phyloP scores from a whole-genome alignment of 2,113 vertebrate genomes.

The Phrynosoma platyrhinos region DNA sequence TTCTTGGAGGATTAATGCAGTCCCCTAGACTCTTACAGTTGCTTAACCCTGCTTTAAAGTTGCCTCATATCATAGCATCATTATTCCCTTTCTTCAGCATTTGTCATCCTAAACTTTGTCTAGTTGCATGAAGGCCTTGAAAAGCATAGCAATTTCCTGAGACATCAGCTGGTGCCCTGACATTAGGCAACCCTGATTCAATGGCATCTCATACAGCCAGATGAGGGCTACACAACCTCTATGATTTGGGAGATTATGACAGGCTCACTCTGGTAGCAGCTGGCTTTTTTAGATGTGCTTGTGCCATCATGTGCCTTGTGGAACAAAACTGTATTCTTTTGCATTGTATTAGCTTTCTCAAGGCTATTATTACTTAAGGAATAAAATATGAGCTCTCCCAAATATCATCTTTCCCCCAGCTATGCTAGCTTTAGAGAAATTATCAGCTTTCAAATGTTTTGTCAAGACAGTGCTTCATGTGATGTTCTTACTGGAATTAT shows the following conservation, averaged over 20 bases:
- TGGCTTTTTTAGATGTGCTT: not conserved
- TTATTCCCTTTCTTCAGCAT: too few relatives aligned
- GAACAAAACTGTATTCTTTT: conserved; percentile 7
- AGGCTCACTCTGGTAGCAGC: not conserved
- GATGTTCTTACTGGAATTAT: conserved; percentile 34
- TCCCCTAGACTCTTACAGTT: too few relatives aligned
- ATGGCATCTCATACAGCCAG: too few relatives aligned
- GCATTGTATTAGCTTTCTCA: not conserved
- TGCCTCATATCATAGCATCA: too few relatives aligned
- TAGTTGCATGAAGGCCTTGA: too few relatives aligned
- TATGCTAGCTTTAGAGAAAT: conserved; percentile 18
- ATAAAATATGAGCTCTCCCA: not conserved
- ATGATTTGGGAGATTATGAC: not conserved
- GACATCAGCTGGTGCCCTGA: too few relatives aligned
- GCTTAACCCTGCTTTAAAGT: too few relatives aligned
- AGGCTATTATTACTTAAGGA: conserved; percentile 27
- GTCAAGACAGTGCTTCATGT: not conserved
- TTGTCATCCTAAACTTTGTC: too few relatives aligned
- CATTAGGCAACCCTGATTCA: too few relatives aligned
- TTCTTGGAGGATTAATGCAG: too few relatives aligned
- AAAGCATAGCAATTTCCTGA: too few relatives aligned
- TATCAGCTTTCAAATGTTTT: conserved; percentile 34
- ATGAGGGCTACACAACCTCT: too few relatives aligned
- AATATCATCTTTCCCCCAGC: not conserved
- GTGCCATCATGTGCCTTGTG: not conserved